These are phyloP conservation scores for Anoncus sp. DNA, from an alignment of 2,888 invertebrate genomes.

Conservation along the genomic window DNA sequence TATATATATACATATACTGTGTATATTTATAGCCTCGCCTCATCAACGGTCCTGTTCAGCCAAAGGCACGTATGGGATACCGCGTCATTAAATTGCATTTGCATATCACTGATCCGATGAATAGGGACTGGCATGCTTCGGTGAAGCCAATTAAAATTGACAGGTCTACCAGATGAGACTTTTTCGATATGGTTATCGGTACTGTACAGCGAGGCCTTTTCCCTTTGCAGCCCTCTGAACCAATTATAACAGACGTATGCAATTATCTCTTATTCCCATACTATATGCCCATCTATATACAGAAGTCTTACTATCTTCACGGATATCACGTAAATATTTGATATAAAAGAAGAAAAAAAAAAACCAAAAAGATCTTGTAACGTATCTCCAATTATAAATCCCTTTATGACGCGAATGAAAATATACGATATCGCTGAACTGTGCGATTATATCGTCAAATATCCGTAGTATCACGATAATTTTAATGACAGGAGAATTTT, in stretches of 20 bases:
- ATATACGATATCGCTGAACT: no score
- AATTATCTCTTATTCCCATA: conserved; percentile 27
- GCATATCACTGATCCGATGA: conserved; percentile 79
- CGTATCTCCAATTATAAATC: not conserved
- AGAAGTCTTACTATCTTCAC: no score
- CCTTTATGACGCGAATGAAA: not conserved
- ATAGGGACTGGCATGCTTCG: conserved; percentile 75
- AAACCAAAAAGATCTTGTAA: not conserved
- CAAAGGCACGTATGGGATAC: conserved; percentile 75
- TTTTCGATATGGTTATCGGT: conserved; percentile 73
- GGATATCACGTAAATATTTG: no score
- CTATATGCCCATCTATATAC: no score
- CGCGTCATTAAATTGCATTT: conserved; percentile 81
- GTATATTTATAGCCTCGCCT: conserved; percentile 61
- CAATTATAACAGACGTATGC: conserved; percentile 39
- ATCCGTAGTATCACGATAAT: no score
- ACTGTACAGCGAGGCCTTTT: conserved; percentile 67
- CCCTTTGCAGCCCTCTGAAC: conserved; percentile 39
- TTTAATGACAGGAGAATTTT: no score
- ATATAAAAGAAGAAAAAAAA: not conserved
- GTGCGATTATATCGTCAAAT: no score
- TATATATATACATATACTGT: conserved; percentile 31
- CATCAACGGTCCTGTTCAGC: conserved; percentile 71
- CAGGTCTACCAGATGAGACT: conserved; percentile 71
- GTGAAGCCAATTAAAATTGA: conserved; percentile 80